Evolutionary conservation across 2,113 vertebrate species (phyloP).

Genomic region (Bothrops jararaca): DNA sequence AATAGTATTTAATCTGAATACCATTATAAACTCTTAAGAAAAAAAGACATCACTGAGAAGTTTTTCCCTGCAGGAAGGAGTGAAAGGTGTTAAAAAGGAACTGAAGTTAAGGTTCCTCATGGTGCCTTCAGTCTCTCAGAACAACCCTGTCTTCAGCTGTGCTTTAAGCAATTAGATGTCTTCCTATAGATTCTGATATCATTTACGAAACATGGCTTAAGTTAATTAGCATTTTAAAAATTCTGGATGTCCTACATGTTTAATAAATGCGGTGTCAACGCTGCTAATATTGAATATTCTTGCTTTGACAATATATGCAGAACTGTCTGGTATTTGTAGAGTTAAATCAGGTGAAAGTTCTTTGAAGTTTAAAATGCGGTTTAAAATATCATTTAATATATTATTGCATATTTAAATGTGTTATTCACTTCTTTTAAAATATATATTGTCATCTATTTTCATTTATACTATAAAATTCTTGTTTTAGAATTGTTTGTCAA

Average conservation of each 20-base stretch:
- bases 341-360: too few species aligned
- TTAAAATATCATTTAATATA: neutral
- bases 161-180: neutral
- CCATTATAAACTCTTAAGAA: neutral
- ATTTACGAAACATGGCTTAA: neutral
- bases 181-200: neutral
- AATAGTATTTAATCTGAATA: neutral
- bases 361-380: too few species aligned
- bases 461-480: neutral
- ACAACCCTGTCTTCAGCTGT: neutral
- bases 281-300: too few species aligned
- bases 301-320: too few species aligned
- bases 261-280: neutral
- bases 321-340: too few species aligned
- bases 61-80: neutral
- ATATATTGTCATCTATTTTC: neutral
- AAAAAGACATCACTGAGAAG: neutral
- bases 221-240: neutral
- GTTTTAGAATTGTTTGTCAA: constrained; percentile 37
- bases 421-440: neutral
- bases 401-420: neutral
- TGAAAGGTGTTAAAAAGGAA: neutral
- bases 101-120: neutral
- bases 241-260: neutral
- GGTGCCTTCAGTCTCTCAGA: neutral